phyloP scores from a whole-genome alignment of 1,140 invertebrate species.

The Adelges cooleyi region DNA sequence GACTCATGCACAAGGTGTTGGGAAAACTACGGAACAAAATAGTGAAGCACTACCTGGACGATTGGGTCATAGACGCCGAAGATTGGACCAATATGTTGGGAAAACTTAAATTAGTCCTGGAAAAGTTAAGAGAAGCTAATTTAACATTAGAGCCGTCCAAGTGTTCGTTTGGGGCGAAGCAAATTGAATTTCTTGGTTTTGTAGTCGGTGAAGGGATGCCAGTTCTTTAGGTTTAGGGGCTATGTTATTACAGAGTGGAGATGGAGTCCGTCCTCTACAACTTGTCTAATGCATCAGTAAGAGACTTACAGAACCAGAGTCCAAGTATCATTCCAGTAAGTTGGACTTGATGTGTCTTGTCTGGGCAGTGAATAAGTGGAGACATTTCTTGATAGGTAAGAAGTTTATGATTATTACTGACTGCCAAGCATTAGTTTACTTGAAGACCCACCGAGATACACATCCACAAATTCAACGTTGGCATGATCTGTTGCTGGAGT shows the following conservation, averaged over 20 bases:
- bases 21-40: background rate
- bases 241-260: background rate
- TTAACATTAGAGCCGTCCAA: background rate
- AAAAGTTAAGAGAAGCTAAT: background rate
- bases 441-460: background rate
- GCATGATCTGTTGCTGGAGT: background rate
- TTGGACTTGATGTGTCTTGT: too few relatives aligned
- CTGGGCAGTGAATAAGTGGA: too few relatives aligned
- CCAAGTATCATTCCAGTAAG: too few relatives aligned
- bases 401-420: background rate
- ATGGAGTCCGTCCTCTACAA: background rate
- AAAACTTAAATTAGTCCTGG: background rate
- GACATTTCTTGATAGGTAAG: too few relatives aligned
- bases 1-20: constrained; percentile 12
- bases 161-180: too few relatives aligned
- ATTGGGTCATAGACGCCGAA: background rate
- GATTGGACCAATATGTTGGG: background rate
- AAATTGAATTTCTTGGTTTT: too few relatives aligned
- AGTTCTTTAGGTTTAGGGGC: background rate
- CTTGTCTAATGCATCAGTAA: background rate
- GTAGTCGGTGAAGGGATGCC: too few relatives aligned
- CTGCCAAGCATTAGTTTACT: background rate
- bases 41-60: background rate
- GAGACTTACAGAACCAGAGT: too few relatives aligned
- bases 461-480: background rate